These are phyloP conservation scores for Todus mexicanus DNA, from an alignment of 2,797 vertebrate species.

Conservation along the genomic window DNA sequence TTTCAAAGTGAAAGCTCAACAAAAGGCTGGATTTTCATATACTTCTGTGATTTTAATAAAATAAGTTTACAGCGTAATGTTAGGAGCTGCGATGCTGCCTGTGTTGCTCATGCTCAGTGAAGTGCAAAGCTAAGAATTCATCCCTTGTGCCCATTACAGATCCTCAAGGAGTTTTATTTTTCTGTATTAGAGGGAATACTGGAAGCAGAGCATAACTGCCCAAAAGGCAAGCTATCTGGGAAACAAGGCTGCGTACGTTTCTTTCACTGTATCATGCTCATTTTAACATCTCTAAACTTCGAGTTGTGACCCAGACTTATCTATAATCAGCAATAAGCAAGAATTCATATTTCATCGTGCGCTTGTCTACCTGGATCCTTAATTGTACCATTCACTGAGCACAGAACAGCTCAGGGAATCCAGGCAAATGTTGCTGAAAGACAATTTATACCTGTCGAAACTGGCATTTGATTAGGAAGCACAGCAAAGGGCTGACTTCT, in stretches of 20 bases:
- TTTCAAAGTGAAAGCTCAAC: not conserved
- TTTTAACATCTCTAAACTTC: not conserved
- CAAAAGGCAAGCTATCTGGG: not conserved
- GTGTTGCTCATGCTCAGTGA: not conserved
- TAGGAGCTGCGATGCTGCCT: not conserved
- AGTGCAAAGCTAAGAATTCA: not conserved
- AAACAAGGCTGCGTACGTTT: not conserved
- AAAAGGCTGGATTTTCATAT: not conserved
- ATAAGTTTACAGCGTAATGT: not conserved
- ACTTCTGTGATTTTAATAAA: not conserved
- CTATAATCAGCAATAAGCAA: not conserved
- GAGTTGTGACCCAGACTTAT: not conserved
- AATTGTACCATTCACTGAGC: not conserved
- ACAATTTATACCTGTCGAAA: not conserved
- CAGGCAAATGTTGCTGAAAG: not conserved
- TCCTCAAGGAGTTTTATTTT: not conserved
- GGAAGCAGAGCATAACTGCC: not conserved
- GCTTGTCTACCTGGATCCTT: not conserved
- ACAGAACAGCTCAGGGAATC: not conserved
- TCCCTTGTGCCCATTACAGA: not conserved
- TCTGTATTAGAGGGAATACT: not conserved
- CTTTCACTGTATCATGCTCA: not conserved
- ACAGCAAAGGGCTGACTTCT: not conserved
- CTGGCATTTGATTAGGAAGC: not conserved
- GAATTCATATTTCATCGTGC: not conserved